Base-by-base conservation (phyloP, 1,140 invertebrate genomes). In the Brachionus asplanchnoidis region DNA sequence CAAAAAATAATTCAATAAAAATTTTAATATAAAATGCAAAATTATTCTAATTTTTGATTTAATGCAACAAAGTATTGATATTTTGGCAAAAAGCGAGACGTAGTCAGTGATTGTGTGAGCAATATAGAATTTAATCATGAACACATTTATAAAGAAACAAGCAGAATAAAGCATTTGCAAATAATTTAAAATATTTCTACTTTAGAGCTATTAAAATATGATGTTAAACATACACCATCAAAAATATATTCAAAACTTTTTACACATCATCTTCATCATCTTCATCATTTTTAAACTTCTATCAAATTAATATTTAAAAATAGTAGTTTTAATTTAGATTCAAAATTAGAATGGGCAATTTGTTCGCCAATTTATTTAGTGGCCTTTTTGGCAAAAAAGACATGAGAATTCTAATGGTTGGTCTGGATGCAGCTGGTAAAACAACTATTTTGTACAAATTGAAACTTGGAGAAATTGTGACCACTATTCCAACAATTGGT, bases 381-480 rank as follows among this genome's bases (percentile, higher is more conserved):
- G 50, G 73, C 50, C 84, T 85, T 26, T 97, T 97, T 92, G 95
- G 95, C 92, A 97, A 97, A 92, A 97, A 97, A 90, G 95, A 97
- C 92, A 97, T 97, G 95, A 94, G 96, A 92, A 97, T 97, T 93
- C 92, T 97, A 90, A 97, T 97, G 96, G 96, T 96, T 87, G 96
- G 96, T 46, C 91, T 98, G 77, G 96, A 98, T 91, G 95, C 95
- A 79, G 96, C 96, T 87, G 97, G 97, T 87, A 99, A 99, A 92
- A 98, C 97, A 6, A 99, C 97, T 80, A 98, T 98, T 89, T 91
- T 99, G 78, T 98, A 98, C 89, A 97, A 97, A 91, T 91, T 98
- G 80, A 98, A 98, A 89, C 91, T 98, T 66, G 97, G 96, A 80
- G 96, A 98, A 92, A 95, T 98, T 87, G 96, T 98, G 5, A 98